A percentile compares a stretch with the other conserved stretches of the same genome.
These are phyloP conservation scores for Antennarius striatus DNA, from an alignment of 2,113 vertebrate genomes.

Conservation along the genomic window DNA sequence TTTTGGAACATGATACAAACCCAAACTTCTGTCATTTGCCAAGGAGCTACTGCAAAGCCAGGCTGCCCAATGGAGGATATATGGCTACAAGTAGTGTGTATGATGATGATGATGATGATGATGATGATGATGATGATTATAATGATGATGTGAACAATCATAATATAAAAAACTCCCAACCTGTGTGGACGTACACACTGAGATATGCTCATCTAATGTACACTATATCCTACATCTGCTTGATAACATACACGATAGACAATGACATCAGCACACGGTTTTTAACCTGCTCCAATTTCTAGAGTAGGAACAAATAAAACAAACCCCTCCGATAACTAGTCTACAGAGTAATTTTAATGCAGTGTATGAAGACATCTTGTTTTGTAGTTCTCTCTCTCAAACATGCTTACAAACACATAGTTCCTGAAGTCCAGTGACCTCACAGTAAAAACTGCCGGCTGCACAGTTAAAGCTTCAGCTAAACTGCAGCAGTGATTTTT, in stretches of 20 bases:
- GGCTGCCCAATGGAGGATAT: slow-evolving; percentile 3
- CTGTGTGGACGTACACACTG: too few species aligned
- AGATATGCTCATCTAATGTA: too few species aligned
- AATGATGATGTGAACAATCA: slow-evolving; percentile 4
- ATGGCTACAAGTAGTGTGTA: slow-evolving; percentile 24
- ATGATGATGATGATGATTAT: slow-evolving; percentile 24
- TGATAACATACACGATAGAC: too few species aligned
- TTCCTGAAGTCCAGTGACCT: slow-evolving; percentile 49
- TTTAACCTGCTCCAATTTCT: not conserved
- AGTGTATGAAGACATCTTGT: not conserved
- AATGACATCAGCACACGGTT: slow-evolving; percentile 5
- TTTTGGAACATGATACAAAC: slow-evolving; percentile 34
- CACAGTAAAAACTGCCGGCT: slow-evolving; percentile 54
- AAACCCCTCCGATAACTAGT: too few species aligned
- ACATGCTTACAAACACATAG: slow-evolving; percentile 28
- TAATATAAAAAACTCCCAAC: too few species aligned
- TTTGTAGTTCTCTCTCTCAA: slow-evolving; percentile 5
- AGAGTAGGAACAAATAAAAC: not conserved
- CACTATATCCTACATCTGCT: too few species aligned
- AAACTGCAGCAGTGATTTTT: slow-evolving; percentile 26
- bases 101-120: slow-evolving; percentile 4
- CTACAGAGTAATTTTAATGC: too few species aligned
- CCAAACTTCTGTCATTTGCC: slow-evolving; percentile 24
- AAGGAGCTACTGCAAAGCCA: slow-evolving; percentile 36
- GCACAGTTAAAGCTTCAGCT: slow-evolving; percentile 32